phyloP scores from a whole-genome alignment of 2,113 vertebrate genomes.

The Ursus arctos region DNA sequence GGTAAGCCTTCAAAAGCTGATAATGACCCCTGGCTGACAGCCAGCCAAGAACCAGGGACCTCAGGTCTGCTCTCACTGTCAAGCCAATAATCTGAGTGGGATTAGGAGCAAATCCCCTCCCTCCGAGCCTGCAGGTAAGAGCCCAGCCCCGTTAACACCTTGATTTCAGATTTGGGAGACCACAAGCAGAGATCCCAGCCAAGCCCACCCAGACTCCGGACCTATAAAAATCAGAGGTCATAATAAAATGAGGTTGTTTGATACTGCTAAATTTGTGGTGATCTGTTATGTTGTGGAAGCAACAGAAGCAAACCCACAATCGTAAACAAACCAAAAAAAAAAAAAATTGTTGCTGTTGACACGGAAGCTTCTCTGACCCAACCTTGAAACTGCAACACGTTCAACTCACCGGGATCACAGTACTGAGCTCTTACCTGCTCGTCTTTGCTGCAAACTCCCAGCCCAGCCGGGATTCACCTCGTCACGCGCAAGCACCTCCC shows the following conservation, averaged over 20 bases:
- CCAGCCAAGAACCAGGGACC: not conserved
- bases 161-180: too few species aligned
- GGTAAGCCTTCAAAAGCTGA: too few species aligned
- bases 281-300: fast-evolving
- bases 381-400: not conserved
- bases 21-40: not conserved
- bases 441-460: not conserved
- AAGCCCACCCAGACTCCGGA: too few species aligned
- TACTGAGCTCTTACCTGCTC: fast-evolving
- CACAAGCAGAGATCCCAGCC: not conserved
- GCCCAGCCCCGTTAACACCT: not conserved
- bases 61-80: too few species aligned
- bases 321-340: not conserved
- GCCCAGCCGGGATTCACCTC: fast-evolving
- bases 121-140: not conserved
- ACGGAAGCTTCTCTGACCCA: fast-evolving
- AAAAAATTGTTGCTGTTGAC: fast-evolving
- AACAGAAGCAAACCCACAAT: not conserved
- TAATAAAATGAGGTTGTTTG: fast-evolving
- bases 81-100: not conserved
- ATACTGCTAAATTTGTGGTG: fast-evolving
- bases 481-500: not conserved
- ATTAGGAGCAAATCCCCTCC: too few species aligned
- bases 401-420: fast-evolving
- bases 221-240: not conserved